Percentiles rank a stretch among this genome's conserved stretches.
phyloP scores from a whole-genome alignment of 2,797 vertebrate species.

The Galaxias olidus region DNA sequence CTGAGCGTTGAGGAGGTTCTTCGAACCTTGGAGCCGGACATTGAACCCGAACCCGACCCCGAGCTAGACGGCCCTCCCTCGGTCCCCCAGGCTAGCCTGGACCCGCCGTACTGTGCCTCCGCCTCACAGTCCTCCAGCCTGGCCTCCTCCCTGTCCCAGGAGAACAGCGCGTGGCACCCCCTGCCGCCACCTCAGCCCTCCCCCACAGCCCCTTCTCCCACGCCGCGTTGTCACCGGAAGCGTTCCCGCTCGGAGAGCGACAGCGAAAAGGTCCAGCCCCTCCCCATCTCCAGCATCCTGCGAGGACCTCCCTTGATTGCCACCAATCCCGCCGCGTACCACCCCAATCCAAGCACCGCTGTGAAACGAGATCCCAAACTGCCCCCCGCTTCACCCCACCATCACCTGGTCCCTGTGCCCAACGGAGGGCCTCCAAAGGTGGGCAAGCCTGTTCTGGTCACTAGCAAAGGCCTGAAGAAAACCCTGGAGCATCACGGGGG shows the following conservation, averaged over 20 bases:
- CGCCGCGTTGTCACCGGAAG: constrained; percentile 88
- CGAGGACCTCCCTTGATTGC: constrained; percentile 81
- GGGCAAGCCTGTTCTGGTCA: constrained; percentile 88
- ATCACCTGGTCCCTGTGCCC: constrained; percentile 84
- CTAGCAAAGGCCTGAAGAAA: constrained; percentile 92
- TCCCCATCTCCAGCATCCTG: constrained; percentile 93
- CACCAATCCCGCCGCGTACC: constrained; percentile 73
- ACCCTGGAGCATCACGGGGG: constrained; percentile 85
- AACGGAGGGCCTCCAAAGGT: constrained; percentile 93
- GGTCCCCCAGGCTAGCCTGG: constrained; percentile 78
- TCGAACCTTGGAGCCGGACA: constrained; percentile 90
- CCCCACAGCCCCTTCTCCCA: constrained; percentile 80
- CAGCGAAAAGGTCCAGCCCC: constrained; percentile 94
- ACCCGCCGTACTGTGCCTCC: constrained; percentile 81
- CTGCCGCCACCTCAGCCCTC: constrained; percentile 79
- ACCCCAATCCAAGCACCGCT: constrained; percentile 74
- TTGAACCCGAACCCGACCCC: constrained; percentile 74
- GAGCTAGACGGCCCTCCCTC: constrained; percentile 54
- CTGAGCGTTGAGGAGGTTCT: constrained; percentile 97
- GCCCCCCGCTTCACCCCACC: constrained; percentile 70
- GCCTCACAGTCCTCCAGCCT: constrained; percentile 50
- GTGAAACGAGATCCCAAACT: constrained; percentile 88
- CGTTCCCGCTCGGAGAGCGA: constrained; percentile 96
- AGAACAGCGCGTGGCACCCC: constrained; percentile 71
- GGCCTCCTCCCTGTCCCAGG: constrained; percentile 62